phyloP scores from a whole-genome alignment of 2,888 invertebrate species.

The Macroteleia sp. region DNA sequence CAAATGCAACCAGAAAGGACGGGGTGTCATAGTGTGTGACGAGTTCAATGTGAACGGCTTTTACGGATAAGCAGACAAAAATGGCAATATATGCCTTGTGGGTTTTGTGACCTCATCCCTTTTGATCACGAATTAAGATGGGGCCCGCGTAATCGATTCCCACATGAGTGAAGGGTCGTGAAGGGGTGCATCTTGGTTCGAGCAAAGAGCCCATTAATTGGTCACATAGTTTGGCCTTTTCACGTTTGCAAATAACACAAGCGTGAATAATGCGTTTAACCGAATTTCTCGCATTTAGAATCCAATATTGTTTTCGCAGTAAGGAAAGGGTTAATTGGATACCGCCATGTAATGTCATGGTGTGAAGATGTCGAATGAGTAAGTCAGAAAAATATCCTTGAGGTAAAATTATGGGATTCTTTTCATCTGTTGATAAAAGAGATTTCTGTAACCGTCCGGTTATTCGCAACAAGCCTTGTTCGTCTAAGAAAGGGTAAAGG shows the following conservation, averaged over 20 bases:
- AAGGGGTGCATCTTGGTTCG: background rate
- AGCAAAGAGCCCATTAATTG: constrained; percentile 3
- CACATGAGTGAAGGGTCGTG: background rate
- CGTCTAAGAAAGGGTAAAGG: background rate
- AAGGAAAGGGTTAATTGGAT: background rate
- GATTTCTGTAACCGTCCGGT: background rate
- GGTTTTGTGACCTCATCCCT: background rate
- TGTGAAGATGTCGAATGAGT: background rate
- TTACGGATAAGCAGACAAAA: background rate
- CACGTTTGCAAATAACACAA: background rate
- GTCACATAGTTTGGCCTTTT: background rate
- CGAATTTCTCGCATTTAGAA: constrained; percentile 10
- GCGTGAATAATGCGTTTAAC: background rate
- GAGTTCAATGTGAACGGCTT: constrained; percentile 2
- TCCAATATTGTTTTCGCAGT: constrained; percentile 16
- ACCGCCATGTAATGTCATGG: constrained; percentile 4
- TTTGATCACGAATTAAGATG: background rate
- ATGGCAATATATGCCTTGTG: background rate
- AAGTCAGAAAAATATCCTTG: background rate
- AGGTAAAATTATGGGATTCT: constrained; percentile 16
- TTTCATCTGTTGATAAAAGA: background rate
- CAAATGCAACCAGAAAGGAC: background rate
- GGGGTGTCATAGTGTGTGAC: background rate
- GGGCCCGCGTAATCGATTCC: constrained; percentile 8
- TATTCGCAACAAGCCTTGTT: background rate